Base-by-base conservation (phyloP, 2,888 invertebrate genomes). In the Corbicula japonica region DNA sequence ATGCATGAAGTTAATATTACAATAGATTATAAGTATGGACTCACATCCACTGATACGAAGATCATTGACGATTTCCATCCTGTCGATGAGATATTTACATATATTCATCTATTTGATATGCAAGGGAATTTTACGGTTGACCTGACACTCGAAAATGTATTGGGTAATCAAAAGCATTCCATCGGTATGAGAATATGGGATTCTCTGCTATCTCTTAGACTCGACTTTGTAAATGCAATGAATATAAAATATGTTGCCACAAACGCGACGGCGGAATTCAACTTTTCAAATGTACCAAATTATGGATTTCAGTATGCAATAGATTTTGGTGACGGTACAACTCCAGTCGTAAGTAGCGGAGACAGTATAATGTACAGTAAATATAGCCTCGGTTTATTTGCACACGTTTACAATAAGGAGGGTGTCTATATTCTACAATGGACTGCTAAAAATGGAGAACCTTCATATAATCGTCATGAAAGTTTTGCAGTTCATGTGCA, bases 231-330 rank as follows among this genome's bases (percentile, higher is more conserved):
- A 3, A 61, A 74, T 34, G 73, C 66, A 6, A 63, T 63, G 4
- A 65, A 52, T 30, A 74, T 66, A 15, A 80, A 80, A 30, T 83
- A 83, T 70, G 75, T 66, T 0, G 54, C 77, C 12, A 83, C 83
- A 6, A 80, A 83, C 46, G 74, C 79, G 32, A 71, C 68, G 8
- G 71, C 76, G 0, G 26, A 50, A 23, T 79, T 86, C 18, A 56
- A 69, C 38, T 83, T 83, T 68, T 46, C 56, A 21, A 66, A 74
- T 44, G 66, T 71, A 6, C 80, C 83, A 3, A 71, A 76, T 46
- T 71, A 50, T 48, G 83, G 83, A 8, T 74, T 74, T 50, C 15
- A 71, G 30, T 83, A 83, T 35, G 52, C 30, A 0, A 80, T 83
- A 54, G 74, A 79, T 58, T 83, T 65, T 65, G 83, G 72, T 34